Conservation (phyloP, 2,888 invertebrate species). For the Galerucella nymphaeae region DNA sequence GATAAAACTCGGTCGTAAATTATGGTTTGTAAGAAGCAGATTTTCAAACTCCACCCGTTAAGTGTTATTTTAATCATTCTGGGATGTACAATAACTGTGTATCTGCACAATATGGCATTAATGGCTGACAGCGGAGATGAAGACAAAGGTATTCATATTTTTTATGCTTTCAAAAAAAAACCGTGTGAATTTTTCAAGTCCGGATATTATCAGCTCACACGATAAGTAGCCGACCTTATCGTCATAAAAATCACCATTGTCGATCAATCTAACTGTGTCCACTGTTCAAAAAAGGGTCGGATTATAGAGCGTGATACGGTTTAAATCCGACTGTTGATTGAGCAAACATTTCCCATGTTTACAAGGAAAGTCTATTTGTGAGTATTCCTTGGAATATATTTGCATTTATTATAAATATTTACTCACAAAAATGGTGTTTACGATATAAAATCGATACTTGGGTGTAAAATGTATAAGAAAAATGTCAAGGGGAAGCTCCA, state of each 20-base stretch:
- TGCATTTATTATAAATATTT: too few relatives aligned
- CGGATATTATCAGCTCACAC: background rate
- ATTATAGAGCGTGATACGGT: background rate
- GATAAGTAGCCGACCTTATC: too few relatives aligned
- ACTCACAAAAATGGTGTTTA: too few relatives aligned
- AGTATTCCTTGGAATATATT: too few relatives aligned
- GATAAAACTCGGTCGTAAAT: constrained; percentile 20
- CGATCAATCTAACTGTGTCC: too few relatives aligned
- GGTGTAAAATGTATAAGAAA: too few relatives aligned
- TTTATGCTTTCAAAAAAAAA: background rate
- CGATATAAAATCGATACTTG: too few relatives aligned
- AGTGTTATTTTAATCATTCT: constrained; percentile 39
- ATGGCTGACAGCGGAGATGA: constrained; percentile 14
- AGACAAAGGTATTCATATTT: background rate
- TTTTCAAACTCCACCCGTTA: constrained; percentile 38
- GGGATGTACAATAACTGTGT: constrained; percentile 34
- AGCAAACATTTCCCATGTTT: too few relatives aligned
- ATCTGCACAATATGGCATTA: constrained; percentile 33
- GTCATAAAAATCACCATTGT: too few relatives aligned
- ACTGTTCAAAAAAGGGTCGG: too few relatives aligned
- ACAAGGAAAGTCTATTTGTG: too few relatives aligned
- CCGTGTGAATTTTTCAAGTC: background rate
- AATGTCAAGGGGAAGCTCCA: too few relatives aligned
- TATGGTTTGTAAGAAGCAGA: constrained; percentile 34
- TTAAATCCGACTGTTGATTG: background rate